Percentiles rank a stretch among this genome's conserved stretches.
Evolutionary conservation across 2,888 invertebrate species (phyloP).

Genomic region (Lepetodrilus schrolli): DNA sequence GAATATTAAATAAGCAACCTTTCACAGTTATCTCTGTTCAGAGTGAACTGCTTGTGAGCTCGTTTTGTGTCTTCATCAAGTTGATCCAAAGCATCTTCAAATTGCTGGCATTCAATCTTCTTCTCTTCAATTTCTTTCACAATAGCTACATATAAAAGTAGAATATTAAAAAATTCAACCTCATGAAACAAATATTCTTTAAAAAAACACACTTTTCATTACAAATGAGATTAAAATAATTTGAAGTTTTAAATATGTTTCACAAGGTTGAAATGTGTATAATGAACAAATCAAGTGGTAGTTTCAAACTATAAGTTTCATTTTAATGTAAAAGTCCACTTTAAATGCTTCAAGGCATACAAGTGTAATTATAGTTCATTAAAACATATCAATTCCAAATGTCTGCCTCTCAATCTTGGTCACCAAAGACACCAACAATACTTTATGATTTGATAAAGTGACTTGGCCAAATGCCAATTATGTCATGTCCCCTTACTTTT

Average conservation of each 20-base stretch:
- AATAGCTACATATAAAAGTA: slow-evolving; percentile 40
- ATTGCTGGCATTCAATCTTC: slow-evolving; percentile 26
- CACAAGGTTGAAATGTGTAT: background rate
- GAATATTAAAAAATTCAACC: background rate
- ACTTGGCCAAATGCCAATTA: too few species aligned
- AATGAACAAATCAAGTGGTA: too few species aligned
- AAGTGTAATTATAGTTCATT: too few species aligned
- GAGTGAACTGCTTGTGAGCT: slow-evolving; percentile 52
- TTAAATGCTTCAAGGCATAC: too few species aligned
- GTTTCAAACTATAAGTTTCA: too few species aligned
- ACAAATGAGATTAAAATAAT: background rate
- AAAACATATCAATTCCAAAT: too few species aligned
- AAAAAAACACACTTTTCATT: background rate
- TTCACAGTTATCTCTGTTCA: slow-evolving; percentile 54
- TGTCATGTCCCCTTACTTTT: too few species aligned
- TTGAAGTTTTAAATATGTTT: background rate
- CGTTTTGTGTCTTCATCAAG: slow-evolving; percentile 56
- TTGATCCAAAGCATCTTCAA: slow-evolving; percentile 44
- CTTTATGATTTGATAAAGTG: too few species aligned
- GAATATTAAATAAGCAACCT: slow-evolving; percentile 37
- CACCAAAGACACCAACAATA: too few species aligned
- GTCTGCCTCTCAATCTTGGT: too few species aligned
- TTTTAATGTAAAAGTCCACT: too few species aligned
- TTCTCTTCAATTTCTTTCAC: slow-evolving; percentile 45
- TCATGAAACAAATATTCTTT: background rate